phyloP scores from a whole-genome alignment of 2,888 invertebrate species.

The Trissolcus japonicus region DNA sequence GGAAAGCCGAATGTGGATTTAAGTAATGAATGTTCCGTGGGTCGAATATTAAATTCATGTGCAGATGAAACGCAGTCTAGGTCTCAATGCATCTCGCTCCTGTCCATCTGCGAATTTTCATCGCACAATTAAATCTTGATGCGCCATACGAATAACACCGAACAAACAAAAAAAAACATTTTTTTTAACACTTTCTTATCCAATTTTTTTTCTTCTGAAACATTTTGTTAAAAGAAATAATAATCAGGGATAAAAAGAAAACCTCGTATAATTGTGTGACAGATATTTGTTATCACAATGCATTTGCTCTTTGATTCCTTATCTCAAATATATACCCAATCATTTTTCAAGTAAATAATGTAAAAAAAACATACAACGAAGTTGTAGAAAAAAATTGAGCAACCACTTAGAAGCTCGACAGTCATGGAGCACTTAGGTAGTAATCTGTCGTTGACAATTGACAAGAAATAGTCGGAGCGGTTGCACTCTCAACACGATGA shows the following conservation, averaged over 20 bases:
- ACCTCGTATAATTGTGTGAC: no score
- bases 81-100: neutral
- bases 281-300: no score
- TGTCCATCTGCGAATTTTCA: slow-evolving; percentile 30
- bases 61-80: slow-evolving; percentile 25
- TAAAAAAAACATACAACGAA: slow-evolving; percentile 10
- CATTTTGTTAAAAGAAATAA: no score
- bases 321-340: neutral
- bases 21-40: slow-evolving; percentile 66
- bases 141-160: neutral
- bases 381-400: slow-evolving; percentile 50
- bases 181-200: no score
- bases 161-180: no score
- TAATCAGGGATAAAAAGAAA: no score
- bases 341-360: neutral
- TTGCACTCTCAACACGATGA: slow-evolving; percentile 49
- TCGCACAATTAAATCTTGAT: slow-evolving; percentile 24
- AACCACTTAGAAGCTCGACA: slow-evolving; percentile 61
- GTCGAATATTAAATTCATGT: slow-evolving; percentile 65
- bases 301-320: neutral
- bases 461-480: slow-evolving; percentile 57
- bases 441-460: slow-evolving; percentile 63
- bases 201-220: no score
- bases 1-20: slow-evolving; percentile 62
- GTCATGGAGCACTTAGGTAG: slow-evolving; percentile 63